Percentiles rank a stretch among this genome's conserved stretches.
These are phyloP conservation scores for Rhombomys opimus DNA, from an alignment of 2,113 vertebrate genomes.

Conservation along the genomic window DNA sequence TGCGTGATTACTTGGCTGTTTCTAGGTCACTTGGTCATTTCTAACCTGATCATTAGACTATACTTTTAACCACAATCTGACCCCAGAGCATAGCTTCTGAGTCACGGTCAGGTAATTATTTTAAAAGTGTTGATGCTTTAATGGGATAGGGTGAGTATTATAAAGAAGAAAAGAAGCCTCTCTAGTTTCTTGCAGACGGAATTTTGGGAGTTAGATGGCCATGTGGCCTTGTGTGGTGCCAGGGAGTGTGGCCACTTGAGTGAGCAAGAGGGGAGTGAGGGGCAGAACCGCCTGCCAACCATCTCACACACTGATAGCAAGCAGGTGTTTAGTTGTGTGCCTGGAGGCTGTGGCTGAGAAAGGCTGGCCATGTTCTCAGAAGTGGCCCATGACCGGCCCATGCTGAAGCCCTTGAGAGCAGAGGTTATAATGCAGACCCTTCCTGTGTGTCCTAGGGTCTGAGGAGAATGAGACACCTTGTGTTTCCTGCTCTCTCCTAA, in stretches of 20 bases:
- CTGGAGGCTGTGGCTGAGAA: background rate
- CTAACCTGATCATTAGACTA: background rate
- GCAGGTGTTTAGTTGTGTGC: background rate
- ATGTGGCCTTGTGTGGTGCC: background rate
- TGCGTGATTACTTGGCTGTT: background rate
- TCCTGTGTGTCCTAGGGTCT: background rate
- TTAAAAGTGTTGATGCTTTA: constrained; percentile 18
- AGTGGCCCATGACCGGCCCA: background rate
- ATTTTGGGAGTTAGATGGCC: background rate
- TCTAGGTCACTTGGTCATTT: background rate
- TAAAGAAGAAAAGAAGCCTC: background rate
- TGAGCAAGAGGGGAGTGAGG: background rate
- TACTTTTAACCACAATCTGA: background rate
- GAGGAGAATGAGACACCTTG: background rate
- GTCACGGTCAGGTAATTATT: background rate
- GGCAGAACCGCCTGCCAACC: too few relatives aligned
- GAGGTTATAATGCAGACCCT: background rate
- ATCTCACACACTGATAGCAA: background rate
- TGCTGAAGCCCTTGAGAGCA: background rate
- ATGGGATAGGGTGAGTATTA: background rate
- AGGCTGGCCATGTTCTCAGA: background rate
- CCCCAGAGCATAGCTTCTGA: constrained; percentile 15
- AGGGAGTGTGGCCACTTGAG: background rate
- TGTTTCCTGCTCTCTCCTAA: background rate
- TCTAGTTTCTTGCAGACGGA: background rate